Conservation (phyloP, 2,113 vertebrate species). For the Romanogobio albipinnatus region DNA sequence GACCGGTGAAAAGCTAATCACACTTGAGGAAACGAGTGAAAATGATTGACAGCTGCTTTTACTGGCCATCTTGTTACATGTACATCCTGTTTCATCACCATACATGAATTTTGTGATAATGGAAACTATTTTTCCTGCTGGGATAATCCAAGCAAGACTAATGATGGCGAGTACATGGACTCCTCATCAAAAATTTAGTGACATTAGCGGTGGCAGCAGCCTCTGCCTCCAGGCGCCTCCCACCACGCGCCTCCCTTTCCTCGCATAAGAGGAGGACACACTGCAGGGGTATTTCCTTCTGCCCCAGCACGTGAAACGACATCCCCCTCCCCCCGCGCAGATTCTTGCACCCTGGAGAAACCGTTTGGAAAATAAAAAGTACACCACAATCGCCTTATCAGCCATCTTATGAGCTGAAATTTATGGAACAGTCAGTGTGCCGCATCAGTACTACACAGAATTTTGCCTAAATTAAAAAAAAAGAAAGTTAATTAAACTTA, state of each 20-base stretch:
- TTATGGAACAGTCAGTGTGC: neutral
- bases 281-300: slow-evolving; percentile 20
- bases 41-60: slow-evolving; percentile 22
- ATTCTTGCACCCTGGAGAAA: neutral
- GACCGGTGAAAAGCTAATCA: neutral
- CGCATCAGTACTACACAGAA: neutral
- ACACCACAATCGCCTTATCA: neutral
- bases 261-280: slow-evolving; percentile 9
- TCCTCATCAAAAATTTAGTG: slow-evolving; percentile 58
- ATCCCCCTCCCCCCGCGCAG: neutral
- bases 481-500: neutral
- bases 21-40: neutral
- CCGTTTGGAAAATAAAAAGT: neutral
- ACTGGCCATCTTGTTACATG: neutral
- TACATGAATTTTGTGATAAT: neutral
- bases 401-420: neutral
- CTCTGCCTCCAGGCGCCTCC: slow-evolving; percentile 23
- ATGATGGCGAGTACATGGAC: slow-evolving; percentile 58
- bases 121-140: slow-evolving; percentile 53
- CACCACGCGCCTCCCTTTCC: slow-evolving; percentile 25
- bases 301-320: neutral
- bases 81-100: neutral
- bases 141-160: slow-evolving; percentile 63
- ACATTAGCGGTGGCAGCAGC: slow-evolving; percentile 52
- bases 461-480: neutral